These are phyloP conservation scores for Syngnathus typhle DNA, from an alignment of 2,113 vertebrate species.

Conservation along the genomic window DNA sequence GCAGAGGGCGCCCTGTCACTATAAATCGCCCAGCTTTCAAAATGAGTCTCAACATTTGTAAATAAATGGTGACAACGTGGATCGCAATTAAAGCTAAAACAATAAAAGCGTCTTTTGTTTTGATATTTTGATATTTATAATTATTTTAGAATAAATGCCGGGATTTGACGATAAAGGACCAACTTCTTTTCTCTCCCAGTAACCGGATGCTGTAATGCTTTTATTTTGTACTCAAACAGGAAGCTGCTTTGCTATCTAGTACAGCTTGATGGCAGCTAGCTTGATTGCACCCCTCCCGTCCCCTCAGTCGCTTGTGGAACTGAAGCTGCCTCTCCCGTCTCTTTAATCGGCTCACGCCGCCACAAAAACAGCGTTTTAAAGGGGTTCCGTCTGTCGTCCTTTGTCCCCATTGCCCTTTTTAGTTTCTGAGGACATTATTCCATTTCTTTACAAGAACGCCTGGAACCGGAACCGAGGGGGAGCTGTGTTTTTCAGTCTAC, in stretches of 20 bases:
- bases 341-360: conserved; percentile 33
- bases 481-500: conserved; percentile 27
- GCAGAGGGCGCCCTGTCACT: not conserved
- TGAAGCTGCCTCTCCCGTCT: conserved; percentile 39
- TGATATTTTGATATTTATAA: not conserved
- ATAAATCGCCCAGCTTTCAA: too few species aligned
- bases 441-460: conserved; percentile 17
- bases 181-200: not conserved
- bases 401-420: not conserved
- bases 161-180: not conserved
- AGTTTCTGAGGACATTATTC: conserved; percentile 23
- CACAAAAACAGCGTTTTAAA: conserved; percentile 34
- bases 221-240: not conserved
- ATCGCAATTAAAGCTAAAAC: too few species aligned
- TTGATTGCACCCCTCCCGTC: conserved; percentile 34
- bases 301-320: conserved; percentile 30
- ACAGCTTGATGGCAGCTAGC: not conserved
- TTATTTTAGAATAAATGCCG: not conserved
- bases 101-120: too few species aligned
- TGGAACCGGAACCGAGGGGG: conserved; percentile 4
- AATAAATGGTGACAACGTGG: not conserved
- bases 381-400: conserved; percentile 7
- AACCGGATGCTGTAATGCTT: not conserved
- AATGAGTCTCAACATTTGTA: not conserved
- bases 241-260: not conserved